A percentile compares a stretch with the other conserved stretches of the same genome.
These are phyloP conservation scores for Scaptomyza hsui DNA, from an alignment of 1,140 invertebrate species.

Conservation along the genomic window DNA sequence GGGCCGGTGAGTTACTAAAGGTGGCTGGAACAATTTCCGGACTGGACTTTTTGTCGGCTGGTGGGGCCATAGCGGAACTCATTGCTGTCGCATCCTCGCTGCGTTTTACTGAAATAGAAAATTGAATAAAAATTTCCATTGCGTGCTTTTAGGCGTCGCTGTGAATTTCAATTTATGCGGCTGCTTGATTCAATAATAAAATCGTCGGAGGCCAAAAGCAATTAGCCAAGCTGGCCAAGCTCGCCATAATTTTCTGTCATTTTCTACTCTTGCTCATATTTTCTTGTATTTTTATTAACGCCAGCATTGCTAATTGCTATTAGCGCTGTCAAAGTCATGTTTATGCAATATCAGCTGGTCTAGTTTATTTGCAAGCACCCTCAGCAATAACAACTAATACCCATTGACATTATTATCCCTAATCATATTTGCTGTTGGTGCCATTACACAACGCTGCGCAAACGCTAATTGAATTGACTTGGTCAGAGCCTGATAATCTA, in stretches of 20 bases:
- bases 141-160: constrained; percentile 40
- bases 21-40: constrained; percentile 81
- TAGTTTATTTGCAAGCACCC: constrained; percentile 12
- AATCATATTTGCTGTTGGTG: constrained; percentile 54
- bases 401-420: constrained; percentile 67
- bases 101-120: constrained; percentile 62
- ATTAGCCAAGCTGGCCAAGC: constrained; percentile 56
- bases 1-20: constrained; percentile 63
- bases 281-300: constrained; percentile 14
- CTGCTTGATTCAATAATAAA: constrained; percentile 62
- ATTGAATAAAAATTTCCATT: constrained; percentile 46
- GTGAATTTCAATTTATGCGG: constrained; percentile 56
- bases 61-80: constrained; percentile 31
- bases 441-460: constrained; percentile 35
- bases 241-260: constrained; percentile 69
- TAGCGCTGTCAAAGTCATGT: constrained; percentile 67
- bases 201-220: constrained; percentile 59
- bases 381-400: constrained; percentile 36
- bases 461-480: constrained; percentile 55
- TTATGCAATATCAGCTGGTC: constrained; percentile 47
- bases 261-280: constrained; percentile 24
- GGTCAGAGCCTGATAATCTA: constrained; percentile 42
- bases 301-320: constrained; percentile 65
- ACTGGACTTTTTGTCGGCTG: constrained; percentile 78
- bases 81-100: constrained; percentile 24